Evolutionary conservation across 2,113 vertebrate species (phyloP).

Genomic region (Xiphophorus maculatus): DNA sequence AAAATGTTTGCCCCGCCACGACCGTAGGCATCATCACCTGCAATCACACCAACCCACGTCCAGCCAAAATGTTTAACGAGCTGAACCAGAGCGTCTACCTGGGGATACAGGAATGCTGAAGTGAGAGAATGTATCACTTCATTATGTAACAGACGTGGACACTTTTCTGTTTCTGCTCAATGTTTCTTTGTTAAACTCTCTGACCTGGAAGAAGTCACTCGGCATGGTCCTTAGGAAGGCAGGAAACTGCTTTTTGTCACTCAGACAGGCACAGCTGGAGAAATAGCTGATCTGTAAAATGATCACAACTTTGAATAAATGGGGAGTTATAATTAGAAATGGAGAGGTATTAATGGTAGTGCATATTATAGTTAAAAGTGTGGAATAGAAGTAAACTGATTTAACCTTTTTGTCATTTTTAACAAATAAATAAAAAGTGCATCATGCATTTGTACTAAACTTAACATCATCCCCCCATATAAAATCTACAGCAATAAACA

Average conservation of each 20-base stretch:
- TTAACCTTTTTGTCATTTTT: neutral
- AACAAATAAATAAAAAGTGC: neutral
- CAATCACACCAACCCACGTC: constrained; percentile 83
- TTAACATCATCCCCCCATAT: neutral
- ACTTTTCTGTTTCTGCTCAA: neutral
- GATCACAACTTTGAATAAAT: neutral
- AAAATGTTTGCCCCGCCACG: constrained; percentile 80
- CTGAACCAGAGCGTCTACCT: constrained; percentile 80
- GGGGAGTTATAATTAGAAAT: neutral
- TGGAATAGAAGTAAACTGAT: neutral
- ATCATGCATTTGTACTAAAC: neutral
- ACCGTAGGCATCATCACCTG: constrained; percentile 82
- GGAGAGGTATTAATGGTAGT: neutral
- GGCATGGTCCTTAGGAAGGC: constrained; percentile 84
- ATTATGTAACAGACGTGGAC: neutral
- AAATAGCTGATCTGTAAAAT: constrained; percentile 81
- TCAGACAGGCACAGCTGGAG: constrained; percentile 83
- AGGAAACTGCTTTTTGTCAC: constrained; percentile 80
- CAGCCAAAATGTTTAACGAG: constrained; percentile 82
- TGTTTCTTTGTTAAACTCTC: neutral
- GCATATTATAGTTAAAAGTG: neutral
- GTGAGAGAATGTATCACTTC: neutral
- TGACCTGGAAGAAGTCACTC: constrained; percentile 82
- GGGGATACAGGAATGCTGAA: neutral
- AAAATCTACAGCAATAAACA: neutral